A percentile compares a stretch with the other conserved stretches of the same genome.
Evolutionary conservation across 2,888 invertebrate genomes (phyloP).

Genomic region (Agelastica alni): DNA sequence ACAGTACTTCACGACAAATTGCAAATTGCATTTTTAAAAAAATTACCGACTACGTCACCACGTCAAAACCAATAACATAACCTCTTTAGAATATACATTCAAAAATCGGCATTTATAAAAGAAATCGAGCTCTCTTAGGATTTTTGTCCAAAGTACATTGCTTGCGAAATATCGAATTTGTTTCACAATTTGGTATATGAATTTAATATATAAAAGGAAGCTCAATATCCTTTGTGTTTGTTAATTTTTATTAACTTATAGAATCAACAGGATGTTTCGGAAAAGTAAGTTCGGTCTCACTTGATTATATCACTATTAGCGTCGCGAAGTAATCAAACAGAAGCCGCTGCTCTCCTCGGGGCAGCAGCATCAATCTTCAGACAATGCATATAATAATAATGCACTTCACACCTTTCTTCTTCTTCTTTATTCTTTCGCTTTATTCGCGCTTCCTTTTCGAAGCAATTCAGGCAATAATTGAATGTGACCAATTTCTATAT

Average conservation of each 20-base stretch:
- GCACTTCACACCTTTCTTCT: slow-evolving; percentile 51
- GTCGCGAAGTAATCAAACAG: slow-evolving; percentile 53
- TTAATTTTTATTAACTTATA: background rate
- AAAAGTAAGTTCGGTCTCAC: slow-evolving; percentile 43
- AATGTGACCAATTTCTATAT: slow-evolving; percentile 22
- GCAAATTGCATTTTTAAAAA: too few species aligned
- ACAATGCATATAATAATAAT: slow-evolving; percentile 56
- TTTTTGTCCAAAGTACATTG: too few species aligned
- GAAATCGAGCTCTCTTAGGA: too few species aligned
- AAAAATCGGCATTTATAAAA: too few species aligned
- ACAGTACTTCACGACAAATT: too few species aligned
- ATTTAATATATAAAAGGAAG: too few species aligned
- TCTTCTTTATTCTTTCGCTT: slow-evolving; percentile 18
- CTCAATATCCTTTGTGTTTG: too few species aligned
- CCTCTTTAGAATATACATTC: too few species aligned
- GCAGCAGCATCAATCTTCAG: slow-evolving; percentile 53
- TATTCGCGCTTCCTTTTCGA: slow-evolving; percentile 11
- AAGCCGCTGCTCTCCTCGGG: slow-evolving; percentile 54
- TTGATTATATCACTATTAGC: slow-evolving; percentile 52
- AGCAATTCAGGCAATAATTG: slow-evolving; percentile 22
- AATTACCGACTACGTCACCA: too few species aligned
- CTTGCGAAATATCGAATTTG: too few species aligned
- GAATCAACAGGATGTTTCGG: background rate
- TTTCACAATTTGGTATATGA: too few species aligned
- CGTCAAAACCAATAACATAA: too few species aligned